Evolutionary conservation across 2,797 vertebrate genomes (phyloP).

Genomic region (Pseudopleuronectes americanus): DNA sequence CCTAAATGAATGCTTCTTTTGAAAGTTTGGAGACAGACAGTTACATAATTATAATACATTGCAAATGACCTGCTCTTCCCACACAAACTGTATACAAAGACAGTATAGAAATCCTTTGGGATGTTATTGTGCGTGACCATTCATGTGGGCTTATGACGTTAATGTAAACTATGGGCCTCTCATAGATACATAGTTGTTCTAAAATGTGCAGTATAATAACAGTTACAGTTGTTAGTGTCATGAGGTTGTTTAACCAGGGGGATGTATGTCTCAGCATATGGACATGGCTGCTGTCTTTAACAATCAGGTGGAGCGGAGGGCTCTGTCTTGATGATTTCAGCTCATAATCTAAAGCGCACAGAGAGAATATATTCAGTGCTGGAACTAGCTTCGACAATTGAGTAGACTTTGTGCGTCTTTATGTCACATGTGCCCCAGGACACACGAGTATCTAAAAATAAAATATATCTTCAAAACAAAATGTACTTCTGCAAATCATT

Average conservation of each 20-base stretch:
- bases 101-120: slow-evolving; percentile 17
- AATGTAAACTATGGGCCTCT: slow-evolving; percentile 15
- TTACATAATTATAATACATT: slow-evolving; percentile 49
- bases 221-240: too few species aligned
- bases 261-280: neutral
- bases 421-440: neutral
- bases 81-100: slow-evolving; percentile 40
- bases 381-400: too few species aligned
- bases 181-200: slow-evolving; percentile 5
- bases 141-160: slow-evolving; percentile 35
- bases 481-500: too few species aligned
- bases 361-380: neutral
- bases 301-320: neutral
- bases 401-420: neutral
- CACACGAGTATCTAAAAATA: neutral
- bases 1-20: slow-evolving; percentile 54
- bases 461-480: neutral
- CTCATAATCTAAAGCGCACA: neutral
- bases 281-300: slow-evolving; percentile 8
- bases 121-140: slow-evolving; percentile 7
- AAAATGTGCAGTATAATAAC: neutral
- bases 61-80: slow-evolving; percentile 43
- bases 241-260: too few species aligned
- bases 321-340: neutral
- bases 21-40: slow-evolving; percentile 32